Base-by-base conservation (phyloP, 2,113 vertebrate species). In the Psilopogon haemacephalus region DNA sequence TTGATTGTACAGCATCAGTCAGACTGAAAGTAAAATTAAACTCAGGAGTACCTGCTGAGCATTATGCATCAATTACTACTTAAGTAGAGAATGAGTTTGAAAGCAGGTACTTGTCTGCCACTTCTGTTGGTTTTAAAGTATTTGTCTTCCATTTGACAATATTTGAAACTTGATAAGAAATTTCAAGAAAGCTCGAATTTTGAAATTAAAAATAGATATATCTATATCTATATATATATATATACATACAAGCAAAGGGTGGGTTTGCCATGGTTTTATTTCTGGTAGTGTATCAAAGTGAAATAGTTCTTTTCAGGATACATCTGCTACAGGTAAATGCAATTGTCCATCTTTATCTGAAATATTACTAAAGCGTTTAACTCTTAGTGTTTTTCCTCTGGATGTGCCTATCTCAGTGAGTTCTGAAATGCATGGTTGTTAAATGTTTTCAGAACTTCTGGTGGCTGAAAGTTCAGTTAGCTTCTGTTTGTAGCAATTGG, bases 131-230 rank as follows among this genome's bases (percentile, higher is more conserved):
- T 38, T 94, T 84, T 83, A 65, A 94, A 89, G 69, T 59, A 76
- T 88, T 60, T 82, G 32, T 82, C 42, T 88, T 94, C 78, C 26
- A 30, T 93, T 78, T 94, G 33, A 65, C 42, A 73, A n/a, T 65
- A 84, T 63, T 72, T 70, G 62, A 60, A 77, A 48, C 52, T 85
- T 86, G 75, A 78, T 84, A 78, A 46, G 77, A 81, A 48, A 73
- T 48, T 40, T 75, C 60, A 90, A 92, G 84, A 55, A 92, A 76
- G 59, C 40, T 75, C 40, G 42, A 73, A 79, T 89, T 89, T 68
- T 83, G 84, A 90, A 91, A 84, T 91, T 72, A 88, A 95, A 92
- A 84, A 42, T 35, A 68, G 46, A 52, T 82, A n/a, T n/a, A n/a
- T n/a, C n/a, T n/a, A n/a, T n/a, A n/a, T n/a, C n/a, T n/a, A n/a